Evolutionary conservation across 1,140 invertebrate genomes (phyloP).

Genomic region (Drusus annulatus): DNA sequence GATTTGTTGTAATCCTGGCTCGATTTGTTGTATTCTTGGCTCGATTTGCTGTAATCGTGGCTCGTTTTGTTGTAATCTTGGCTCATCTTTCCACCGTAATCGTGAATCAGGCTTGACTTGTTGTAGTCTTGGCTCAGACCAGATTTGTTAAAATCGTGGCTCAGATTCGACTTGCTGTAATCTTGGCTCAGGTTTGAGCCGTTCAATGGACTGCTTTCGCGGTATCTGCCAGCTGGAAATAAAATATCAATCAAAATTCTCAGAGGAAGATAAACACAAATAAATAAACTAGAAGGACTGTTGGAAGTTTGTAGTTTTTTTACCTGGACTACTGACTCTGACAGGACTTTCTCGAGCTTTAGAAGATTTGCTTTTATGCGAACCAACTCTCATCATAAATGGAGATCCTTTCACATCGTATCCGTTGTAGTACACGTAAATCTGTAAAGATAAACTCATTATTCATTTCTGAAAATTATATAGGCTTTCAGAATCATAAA

Average conservation of each 20-base stretch:
- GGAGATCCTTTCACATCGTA: constrained; percentile 94
- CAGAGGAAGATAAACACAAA: not conserved
- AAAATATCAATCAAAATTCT: not conserved
- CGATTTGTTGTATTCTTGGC: constrained; percentile 66
- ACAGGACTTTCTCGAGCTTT: constrained; percentile 68
- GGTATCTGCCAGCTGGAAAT: constrained; percentile 54
- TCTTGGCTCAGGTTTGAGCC: constrained; percentile 56
- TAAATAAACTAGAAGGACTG: not conserved
- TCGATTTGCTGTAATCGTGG: constrained; percentile 65
- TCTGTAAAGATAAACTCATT: constrained; percentile 61
- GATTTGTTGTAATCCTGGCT: constrained; percentile 51
- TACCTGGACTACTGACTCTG: constrained; percentile 54
- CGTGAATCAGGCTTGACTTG: constrained; percentile 61
- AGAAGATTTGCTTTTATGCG: constrained; percentile 72
- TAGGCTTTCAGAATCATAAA: too few species aligned
- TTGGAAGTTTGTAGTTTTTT: not conserved
- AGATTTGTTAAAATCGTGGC: constrained; percentile 59
- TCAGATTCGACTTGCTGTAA: constrained; percentile 65
- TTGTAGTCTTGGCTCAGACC: too few species aligned
- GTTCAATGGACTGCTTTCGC: constrained; percentile 54
- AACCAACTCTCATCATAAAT: constrained; percentile 84
- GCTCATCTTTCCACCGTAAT: constrained; percentile 43
- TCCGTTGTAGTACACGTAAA: constrained; percentile 96
- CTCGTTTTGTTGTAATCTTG: not conserved
- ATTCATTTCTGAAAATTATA: too few species aligned